A percentile compares a stretch with the other conserved stretches of the same genome.
These are phyloP conservation scores for Thera obeliscata DNA, from an alignment of 2,888 invertebrate genomes.

Conservation along the genomic window DNA sequence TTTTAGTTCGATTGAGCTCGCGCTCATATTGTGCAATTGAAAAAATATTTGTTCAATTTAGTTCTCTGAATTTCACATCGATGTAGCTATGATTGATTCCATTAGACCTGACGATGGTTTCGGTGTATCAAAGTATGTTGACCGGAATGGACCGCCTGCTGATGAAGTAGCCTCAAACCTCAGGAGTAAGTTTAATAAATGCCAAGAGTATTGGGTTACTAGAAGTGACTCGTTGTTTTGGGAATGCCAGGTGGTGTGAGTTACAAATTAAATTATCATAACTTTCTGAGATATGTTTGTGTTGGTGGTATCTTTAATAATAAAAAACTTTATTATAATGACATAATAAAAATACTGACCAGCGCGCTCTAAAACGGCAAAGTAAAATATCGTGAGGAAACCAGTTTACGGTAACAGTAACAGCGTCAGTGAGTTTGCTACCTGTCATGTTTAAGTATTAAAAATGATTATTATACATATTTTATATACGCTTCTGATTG, in stretches of 20 bases:
- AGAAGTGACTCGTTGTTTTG: slow-evolving; percentile 47
- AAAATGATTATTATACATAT: no score
- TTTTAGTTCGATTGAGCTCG: slow-evolving; percentile 16
- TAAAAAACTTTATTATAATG: neutral
- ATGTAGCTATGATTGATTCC: slow-evolving; percentile 80
- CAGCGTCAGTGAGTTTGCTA: neutral
- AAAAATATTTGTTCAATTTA: slow-evolving; percentile 44
- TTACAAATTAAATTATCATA: slow-evolving; percentile 14
- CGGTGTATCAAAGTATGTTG: slow-evolving; percentile 79
- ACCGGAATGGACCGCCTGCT: slow-evolving; percentile 76
- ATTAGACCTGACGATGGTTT: slow-evolving; percentile 74
- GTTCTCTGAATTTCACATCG: slow-evolving; percentile 50
- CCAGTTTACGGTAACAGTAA: neutral
- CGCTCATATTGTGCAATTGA: slow-evolving; percentile 15
- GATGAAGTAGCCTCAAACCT: slow-evolving; percentile 54
- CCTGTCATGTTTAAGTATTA: neutral
- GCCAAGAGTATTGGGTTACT: slow-evolving; percentile 49
- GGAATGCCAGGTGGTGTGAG: slow-evolving; percentile 2
- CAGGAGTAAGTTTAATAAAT: slow-evolving; percentile 51
- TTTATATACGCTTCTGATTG: no score
- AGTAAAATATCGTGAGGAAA: neutral
- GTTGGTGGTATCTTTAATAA: neutral
- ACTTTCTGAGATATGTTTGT: slow-evolving; percentile 1
- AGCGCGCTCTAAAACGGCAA: neutral
- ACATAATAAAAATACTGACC: neutral